Base-by-base conservation (phyloP, 2,797 vertebrate species). In the Buceros bicornis region DNA sequence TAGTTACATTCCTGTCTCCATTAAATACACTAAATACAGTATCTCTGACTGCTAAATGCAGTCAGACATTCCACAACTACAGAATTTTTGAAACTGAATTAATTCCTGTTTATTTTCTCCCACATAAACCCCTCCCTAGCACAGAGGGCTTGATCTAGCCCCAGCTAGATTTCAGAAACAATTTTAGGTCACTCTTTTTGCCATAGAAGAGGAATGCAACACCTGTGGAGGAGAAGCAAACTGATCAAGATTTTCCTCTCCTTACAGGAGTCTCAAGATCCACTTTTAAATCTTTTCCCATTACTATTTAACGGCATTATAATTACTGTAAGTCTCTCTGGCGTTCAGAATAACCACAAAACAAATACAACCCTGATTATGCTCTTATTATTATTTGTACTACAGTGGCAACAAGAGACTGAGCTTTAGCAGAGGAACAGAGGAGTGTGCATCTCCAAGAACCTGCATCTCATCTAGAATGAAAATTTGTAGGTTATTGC, bases 341-440 rank as follows among this genome's bases (percentile, higher is more conserved):
- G 92, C 0, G 88, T 83, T 97, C 86, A 85, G 81, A 93, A 85
- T 54, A 92, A 89, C 71, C 86, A 95, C 83, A 95, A 87, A 95
- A 89, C 86, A 95, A 94, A 96, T 56, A 89, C 74, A 94, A 74
- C 86, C 83, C 82, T 94, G 94, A 97, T 96, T 92, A 93, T 42
- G 26, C 64, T 95, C 33, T 67, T 89, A 67, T 93, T 94, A 90
- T 80, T 94, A 87, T 89, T 82, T 85, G 43, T 85, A 90, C 89
- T 78, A 89, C 42, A 92, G 61, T 24, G n/a, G 40, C 81, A 95
- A 82, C 69, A 51, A 78, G 93, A 95, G 95, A 94, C 83, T 5
- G 40, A 90, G 65, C n/a, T 74, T 72, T 90, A 87, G 33, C 60
- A 76, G 60, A 66, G 74, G 31, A 94, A 83, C 29, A 89, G 29